Evolutionary conservation across 2,113 vertebrate genomes (phyloP).

Genomic region (Ophiodon elongatus): DNA sequence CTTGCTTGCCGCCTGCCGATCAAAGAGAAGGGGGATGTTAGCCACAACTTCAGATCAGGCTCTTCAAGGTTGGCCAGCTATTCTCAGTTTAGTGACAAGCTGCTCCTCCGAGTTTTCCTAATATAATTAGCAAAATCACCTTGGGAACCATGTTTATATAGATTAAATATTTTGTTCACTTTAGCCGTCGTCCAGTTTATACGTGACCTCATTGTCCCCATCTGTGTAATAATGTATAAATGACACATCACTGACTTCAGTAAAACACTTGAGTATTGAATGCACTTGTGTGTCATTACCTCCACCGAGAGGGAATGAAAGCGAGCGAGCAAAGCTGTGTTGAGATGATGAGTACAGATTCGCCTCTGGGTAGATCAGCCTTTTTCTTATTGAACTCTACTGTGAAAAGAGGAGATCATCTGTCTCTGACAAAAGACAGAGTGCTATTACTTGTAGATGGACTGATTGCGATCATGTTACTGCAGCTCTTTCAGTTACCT

Average conservation of each 20-base stretch:
- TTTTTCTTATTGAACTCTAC: constrained; percentile 58
- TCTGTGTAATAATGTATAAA: not conserved
- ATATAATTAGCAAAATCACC: not conserved
- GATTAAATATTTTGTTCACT: not conserved
- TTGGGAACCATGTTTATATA: not conserved
- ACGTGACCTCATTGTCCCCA: not conserved
- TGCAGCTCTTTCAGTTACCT: constrained; percentile 17
- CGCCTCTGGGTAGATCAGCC: constrained; percentile 52
- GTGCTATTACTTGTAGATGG: constrained; percentile 32
- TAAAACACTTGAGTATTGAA: constrained; percentile 8
- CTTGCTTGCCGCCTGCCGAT: not conserved
- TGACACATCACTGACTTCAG: not conserved
- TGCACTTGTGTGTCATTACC: constrained; percentile 10
- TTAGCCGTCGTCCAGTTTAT: not conserved
- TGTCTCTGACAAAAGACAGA: constrained; percentile 49
- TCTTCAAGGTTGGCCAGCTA: not conserved
- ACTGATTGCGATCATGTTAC: constrained; percentile 44
- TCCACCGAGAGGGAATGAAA: not conserved
- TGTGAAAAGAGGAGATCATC: constrained; percentile 54
- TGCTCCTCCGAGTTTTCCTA: not conserved
- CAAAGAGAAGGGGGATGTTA: not conserved
- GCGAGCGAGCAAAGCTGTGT: constrained; percentile 9
- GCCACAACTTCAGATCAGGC: not conserved
- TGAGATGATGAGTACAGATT: constrained; percentile 50
- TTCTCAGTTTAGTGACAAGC: not conserved